A percentile compares a stretch with the other conserved stretches of the same genome.
These are phyloP conservation scores for Polypedilum vanderplanki DNA, from an alignment of 1,140 invertebrate species.

Conservation along the genomic window DNA sequence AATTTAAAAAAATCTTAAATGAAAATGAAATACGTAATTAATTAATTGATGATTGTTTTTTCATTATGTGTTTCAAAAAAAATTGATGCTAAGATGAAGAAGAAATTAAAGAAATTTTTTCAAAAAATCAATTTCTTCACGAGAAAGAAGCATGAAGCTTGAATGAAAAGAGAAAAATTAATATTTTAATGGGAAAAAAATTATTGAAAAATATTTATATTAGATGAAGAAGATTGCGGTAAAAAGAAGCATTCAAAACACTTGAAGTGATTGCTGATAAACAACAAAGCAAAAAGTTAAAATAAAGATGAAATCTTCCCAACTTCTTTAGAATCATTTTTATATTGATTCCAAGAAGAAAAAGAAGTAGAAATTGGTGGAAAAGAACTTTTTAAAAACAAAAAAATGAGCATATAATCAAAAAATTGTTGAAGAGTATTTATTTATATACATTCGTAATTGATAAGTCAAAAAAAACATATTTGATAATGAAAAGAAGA, in stretches of 20 bases:
- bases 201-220: no score
- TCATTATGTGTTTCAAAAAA: slow-evolving; percentile 18
- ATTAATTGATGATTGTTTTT: slow-evolving; percentile 20
- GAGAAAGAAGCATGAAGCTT: neutral
- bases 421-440: slow-evolving; percentile 27
- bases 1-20: neutral
- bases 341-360: neutral
- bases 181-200: neutral
- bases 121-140: neutral
- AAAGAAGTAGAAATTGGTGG: neutral
- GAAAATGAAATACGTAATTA: slow-evolving; percentile 26
- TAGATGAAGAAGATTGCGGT: neutral
- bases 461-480: slow-evolving; percentile 21
- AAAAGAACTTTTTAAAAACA: neutral
- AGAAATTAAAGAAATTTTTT: neutral
- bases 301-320: neutral
- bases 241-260: neutral
- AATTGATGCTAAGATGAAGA: neutral
- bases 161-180: neutral
- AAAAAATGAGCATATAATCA: slow-evolving; percentile 27
- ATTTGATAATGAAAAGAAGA: slow-evolving; percentile 21
- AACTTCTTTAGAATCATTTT: neutral
- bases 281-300: slow-evolving; percentile 10
- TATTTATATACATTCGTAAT: slow-evolving; percentile 28
- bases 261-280: neutral